Base-by-base conservation (phyloP, 2,888 invertebrate species). In the Sarcophaga variegata region DNA sequence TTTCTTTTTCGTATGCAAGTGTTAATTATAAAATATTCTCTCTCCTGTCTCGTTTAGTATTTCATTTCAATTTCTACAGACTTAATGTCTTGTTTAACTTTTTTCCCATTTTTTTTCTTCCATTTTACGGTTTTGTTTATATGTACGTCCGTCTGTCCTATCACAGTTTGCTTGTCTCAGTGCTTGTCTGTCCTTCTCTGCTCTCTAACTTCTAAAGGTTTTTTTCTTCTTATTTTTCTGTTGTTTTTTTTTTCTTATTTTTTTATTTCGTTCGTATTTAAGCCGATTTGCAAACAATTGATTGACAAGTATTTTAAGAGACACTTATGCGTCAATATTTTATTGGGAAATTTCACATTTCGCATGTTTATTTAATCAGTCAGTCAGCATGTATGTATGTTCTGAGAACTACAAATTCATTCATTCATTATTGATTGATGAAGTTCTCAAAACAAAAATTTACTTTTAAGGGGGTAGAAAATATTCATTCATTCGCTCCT, bases 271-370 rank as follows among this genome's bases (percentile, higher is more conserved):
- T 77, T 69, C 22, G 47, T 27, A 84, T 81, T 84, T 87, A 87
- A 87, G 87, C 87, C 87, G 87, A 87, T 87, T 87, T 87, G 54
- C 78, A 71, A 75, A 87, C 84, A 87, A 84, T 84, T 87, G 87
- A 87, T 87, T 87, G 81, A 84, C 87, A 87, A 81, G 81, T 71
- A 81, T 79, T 84, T 81, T 69, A 86, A 87, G 81, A 87, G 87
- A 87, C 81, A 87, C 83, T 84, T 76, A 81, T 75, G 81, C 81
- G 78, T 87, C 87, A 87, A 75, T 87, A 81, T 84, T 84, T 87
- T 84, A 84, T 84, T 86, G 83, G 83, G 77, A 77, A 62, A 86
- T 81, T 81, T 77, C 80, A 86, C 76, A 86, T 81, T 81, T 77
- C 80, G 83, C 76, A 86, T 83, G 86, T 86, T 83, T 81, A 83